Evolutionary conservation across 1,140 invertebrate species (phyloP).

Genomic region (Ridgeia piscesae): DNA sequence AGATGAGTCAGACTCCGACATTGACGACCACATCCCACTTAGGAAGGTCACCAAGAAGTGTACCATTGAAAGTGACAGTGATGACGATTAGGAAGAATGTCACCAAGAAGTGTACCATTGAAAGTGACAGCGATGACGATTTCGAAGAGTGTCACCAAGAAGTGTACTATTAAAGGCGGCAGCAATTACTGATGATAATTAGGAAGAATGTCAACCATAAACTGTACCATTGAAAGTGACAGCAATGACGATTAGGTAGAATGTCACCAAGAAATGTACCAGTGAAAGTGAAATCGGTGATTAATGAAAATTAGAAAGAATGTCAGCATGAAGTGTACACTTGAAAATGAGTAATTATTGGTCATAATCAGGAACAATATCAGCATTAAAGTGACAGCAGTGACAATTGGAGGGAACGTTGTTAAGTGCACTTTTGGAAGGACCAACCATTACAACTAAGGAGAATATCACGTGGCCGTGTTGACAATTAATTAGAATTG

Average conservation of each 20-base stretch:
- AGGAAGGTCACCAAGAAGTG: constrained; percentile 33
- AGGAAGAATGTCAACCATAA: constrained; percentile 35
- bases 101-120: constrained; percentile 29
- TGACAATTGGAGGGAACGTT: neutral
- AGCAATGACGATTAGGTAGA: neutral
- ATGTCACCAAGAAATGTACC: neutral
- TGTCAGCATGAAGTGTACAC: constrained; percentile 32
- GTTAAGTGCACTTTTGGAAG: no score
- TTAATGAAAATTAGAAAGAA: constrained; percentile 27
- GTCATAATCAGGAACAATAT: no score
- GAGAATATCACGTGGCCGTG: no score
- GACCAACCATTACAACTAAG: no score
- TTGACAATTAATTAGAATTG: no score
- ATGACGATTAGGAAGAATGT: constrained; percentile 29
- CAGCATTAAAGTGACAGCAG: neutral
- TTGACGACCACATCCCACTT: constrained; percentile 45
- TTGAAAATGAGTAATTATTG: no score
- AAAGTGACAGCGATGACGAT: neutral
- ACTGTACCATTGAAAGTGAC: neutral
- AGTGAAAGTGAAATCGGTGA: constrained; percentile 30
- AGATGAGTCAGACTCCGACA: constrained; percentile 39
- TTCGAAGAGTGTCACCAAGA: neutral
- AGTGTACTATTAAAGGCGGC: constrained; percentile 24
- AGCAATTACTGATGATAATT: constrained; percentile 25
- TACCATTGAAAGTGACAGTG: constrained; percentile 29